Conservation (phyloP, 2,797 vertebrate species). For the Xiphorhynchus erythropygius region DNA sequence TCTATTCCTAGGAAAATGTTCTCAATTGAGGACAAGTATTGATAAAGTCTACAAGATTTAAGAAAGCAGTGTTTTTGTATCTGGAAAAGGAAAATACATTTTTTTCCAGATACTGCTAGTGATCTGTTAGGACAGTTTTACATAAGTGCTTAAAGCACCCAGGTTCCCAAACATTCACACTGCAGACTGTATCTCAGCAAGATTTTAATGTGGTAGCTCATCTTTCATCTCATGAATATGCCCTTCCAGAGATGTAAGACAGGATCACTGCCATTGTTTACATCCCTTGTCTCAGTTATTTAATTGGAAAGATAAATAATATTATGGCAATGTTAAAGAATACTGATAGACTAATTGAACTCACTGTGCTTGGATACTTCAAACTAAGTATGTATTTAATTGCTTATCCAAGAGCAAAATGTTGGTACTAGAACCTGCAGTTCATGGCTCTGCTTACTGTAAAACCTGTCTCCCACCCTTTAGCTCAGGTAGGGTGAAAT, state of each 20-base stretch:
- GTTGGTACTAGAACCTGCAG: not conserved
- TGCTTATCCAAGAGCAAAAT: not conserved
- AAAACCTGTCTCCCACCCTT: not conserved
- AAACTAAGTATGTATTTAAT: not conserved
- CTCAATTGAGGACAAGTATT: not conserved
- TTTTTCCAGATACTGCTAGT: not conserved
- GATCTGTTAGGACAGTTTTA: not conserved
- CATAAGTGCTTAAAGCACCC: not conserved
- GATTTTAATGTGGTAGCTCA: not conserved
- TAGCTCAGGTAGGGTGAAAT: not conserved
- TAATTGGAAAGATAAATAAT: conserved; percentile 26
- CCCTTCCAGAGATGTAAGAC: not conserved
- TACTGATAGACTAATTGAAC: not conserved
- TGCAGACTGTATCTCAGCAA: not conserved
- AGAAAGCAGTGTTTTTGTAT: not conserved
- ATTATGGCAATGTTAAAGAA: conserved; percentile 7
- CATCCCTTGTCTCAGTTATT: conserved; percentile 21
- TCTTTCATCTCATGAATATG: not conserved
- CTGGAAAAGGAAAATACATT: not conserved
- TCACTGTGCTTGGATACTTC: not conserved
- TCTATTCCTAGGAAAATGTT: not conserved
- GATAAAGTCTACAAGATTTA: not conserved
- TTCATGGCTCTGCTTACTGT: not conserved
- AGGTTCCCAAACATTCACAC: not conserved
- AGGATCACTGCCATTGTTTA: not conserved